phyloP scores from a whole-genome alignment of 2,797 vertebrate genomes.

The Philypnodon macrostomus region DNA sequence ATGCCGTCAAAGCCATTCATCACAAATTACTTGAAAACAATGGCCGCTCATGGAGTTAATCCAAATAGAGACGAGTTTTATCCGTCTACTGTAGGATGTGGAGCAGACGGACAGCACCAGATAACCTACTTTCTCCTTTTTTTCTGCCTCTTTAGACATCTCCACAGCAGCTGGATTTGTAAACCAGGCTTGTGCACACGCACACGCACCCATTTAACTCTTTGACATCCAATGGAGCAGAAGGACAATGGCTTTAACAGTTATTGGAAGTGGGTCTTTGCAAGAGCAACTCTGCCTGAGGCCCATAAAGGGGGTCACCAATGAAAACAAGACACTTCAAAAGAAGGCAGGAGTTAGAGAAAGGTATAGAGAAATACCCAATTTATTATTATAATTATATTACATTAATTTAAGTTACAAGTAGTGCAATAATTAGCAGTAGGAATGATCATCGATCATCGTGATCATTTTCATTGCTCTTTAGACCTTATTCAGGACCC shows the following conservation, averaged over 20 bases:
- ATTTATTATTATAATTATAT: too few relatives aligned
- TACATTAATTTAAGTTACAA: too few relatives aligned
- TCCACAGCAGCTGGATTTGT: constrained; percentile 37
- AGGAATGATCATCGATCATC: too few relatives aligned
- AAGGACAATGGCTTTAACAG: constrained; percentile 52
- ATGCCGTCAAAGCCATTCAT: constrained; percentile 8
- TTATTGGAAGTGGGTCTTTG: constrained; percentile 47
- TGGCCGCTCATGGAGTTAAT: constrained; percentile 7
- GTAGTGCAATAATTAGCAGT: too few relatives aligned
- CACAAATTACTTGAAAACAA: constrained; percentile 2
- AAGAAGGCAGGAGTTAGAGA: too few relatives aligned
- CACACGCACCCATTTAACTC: constrained; percentile 46
- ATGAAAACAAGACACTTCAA: background rate
- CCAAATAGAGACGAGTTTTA: constrained; percentile 7
- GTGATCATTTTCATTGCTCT: too few relatives aligned
- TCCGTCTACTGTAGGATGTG: constrained; percentile 25
- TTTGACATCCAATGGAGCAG: constrained; percentile 62
- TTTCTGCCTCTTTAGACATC: constrained; percentile 4
- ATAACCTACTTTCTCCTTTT: constrained; percentile 49
- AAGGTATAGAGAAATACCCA: too few relatives aligned
- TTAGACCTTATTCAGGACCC: too few relatives aligned
- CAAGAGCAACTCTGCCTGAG: constrained; percentile 29
- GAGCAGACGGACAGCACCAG: constrained; percentile 40
- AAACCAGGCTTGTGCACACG: constrained; percentile 5
- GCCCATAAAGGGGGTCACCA: constrained; percentile 10